Evolutionary conservation across 2,888 invertebrate genomes (phyloP).

Genomic region (Eupithecia insigniata): DNA sequence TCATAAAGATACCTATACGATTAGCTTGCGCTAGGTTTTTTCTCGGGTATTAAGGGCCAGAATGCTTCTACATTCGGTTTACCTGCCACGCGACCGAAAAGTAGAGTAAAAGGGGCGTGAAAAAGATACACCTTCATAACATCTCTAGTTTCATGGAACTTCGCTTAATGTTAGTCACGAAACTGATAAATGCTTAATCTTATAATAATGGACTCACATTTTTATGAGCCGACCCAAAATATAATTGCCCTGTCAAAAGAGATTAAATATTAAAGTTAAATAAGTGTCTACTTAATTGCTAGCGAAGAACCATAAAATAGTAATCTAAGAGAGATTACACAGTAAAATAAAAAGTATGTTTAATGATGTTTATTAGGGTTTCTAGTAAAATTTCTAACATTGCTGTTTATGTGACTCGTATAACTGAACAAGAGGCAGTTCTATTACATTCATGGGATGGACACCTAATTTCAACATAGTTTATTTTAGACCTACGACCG

Average conservation of each 20-base stretch:
- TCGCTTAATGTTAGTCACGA: conserved; percentile 16
- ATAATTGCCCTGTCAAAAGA: conserved; percentile 36
- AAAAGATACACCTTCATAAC: neutral
- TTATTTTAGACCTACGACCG: neutral
- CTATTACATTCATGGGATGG: too few species aligned
- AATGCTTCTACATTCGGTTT: neutral
- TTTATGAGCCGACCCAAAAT: conserved; percentile 34
- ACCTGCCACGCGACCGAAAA: neutral
- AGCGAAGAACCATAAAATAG: conserved; percentile 19
- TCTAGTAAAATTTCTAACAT: neutral
- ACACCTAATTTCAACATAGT: neutral
- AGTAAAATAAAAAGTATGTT: conserved; percentile 11
- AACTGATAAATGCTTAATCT: conserved; percentile 32
- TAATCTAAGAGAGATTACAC: conserved; percentile 17
- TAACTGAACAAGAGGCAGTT: neutral
- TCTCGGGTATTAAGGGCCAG: neutral
- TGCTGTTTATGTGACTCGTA: neutral
- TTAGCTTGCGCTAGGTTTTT: neutral
- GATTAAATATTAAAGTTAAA: conserved; percentile 35
- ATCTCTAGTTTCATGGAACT: neutral
- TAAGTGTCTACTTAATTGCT: conserved; percentile 29
- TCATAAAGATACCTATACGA: too few species aligned
- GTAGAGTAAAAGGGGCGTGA: neutral
- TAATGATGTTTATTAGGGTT: neutral
- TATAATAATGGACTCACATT: conserved; percentile 27